Evolutionary conservation across 1,140 invertebrate genomes (phyloP).

Genomic region (Drosophila bocki): DNA sequence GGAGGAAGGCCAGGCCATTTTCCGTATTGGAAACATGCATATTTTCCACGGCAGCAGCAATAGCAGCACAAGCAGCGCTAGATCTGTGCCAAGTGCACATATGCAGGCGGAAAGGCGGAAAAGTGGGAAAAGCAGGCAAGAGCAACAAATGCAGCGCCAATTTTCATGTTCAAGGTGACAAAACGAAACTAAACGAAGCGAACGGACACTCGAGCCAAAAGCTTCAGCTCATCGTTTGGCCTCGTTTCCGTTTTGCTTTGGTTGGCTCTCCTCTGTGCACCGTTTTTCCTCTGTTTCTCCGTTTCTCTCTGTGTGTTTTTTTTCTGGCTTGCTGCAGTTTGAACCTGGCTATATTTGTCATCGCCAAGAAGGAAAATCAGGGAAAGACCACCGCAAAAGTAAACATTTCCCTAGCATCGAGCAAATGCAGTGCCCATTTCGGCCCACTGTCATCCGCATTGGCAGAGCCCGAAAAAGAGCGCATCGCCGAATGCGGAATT

Average conservation of each 20-base stretch:
- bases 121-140: conserved; percentile 46
- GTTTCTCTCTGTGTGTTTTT: conserved; percentile 3
- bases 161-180: conserved; percentile 60
- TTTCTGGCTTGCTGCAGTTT: conserved; percentile 53
- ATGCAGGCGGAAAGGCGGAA: conserved; percentile 36
- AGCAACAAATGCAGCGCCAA: conserved; percentile 52
- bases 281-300: neutral
- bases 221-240: conserved; percentile 61
- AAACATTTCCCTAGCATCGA: conserved; percentile 1
- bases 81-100: conserved; percentile 73
- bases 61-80: neutral
- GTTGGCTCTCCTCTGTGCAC: conserved; percentile 14
- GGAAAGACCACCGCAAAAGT: conserved; percentile 22
- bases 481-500: conserved; percentile 66
- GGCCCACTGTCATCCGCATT: conserved; percentile 39
- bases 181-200: conserved; percentile 40
- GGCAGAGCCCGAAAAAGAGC: conserved; percentile 36
- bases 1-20: conserved; percentile 20
- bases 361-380: conserved; percentile 5
- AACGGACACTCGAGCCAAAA: conserved; percentile 73
- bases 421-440: conserved; percentile 3
- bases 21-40: conserved; percentile 58
- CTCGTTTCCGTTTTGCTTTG: conserved; percentile 57
- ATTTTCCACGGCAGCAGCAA: conserved; percentile 21
- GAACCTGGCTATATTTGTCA: conserved; percentile 50